Conservation (phyloP, 2,113 vertebrate genomes). For the Cairina moschata region DNA sequence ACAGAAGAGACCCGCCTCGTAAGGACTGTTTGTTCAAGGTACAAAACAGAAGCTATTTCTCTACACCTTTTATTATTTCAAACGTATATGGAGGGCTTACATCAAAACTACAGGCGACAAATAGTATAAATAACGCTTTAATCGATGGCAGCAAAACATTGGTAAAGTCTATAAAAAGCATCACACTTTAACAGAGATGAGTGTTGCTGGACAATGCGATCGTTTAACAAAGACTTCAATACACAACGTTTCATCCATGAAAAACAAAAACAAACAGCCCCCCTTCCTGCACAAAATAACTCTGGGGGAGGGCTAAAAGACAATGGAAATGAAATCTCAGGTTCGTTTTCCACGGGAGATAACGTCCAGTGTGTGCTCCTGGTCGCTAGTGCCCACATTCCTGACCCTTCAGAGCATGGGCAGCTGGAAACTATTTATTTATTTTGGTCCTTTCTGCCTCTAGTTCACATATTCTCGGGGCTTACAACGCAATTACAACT, state of each 20-base stretch:
- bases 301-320: not conserved
- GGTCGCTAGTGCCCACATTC: not conserved
- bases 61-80: constrained; percentile 76
- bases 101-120: constrained; percentile 78
- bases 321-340: not conserved
- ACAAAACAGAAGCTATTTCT: constrained; percentile 68
- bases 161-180: constrained; percentile 71
- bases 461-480: not conserved
- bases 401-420: constrained; percentile 7
- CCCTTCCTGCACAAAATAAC: not conserved
- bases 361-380: constrained; percentile 19
- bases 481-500: not conserved
- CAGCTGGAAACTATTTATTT: constrained; percentile 57
- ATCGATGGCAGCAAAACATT: constrained; percentile 76
- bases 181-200: constrained; percentile 64
- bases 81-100: constrained; percentile 68
- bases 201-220: constrained; percentile 62
- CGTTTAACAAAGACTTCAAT: constrained; percentile 68
- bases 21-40: constrained; percentile 67
- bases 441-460: constrained; percentile 29
- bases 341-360: constrained; percentile 37
- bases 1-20: constrained; percentile 24
- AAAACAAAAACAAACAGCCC: constrained; percentile 26
- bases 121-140: constrained; percentile 82
- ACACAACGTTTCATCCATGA: constrained; percentile 37